These are phyloP conservation scores for Epinephelus malabaricus DNA, from an alignment of 2,797 vertebrate genomes.

Conservation along the genomic window DNA sequence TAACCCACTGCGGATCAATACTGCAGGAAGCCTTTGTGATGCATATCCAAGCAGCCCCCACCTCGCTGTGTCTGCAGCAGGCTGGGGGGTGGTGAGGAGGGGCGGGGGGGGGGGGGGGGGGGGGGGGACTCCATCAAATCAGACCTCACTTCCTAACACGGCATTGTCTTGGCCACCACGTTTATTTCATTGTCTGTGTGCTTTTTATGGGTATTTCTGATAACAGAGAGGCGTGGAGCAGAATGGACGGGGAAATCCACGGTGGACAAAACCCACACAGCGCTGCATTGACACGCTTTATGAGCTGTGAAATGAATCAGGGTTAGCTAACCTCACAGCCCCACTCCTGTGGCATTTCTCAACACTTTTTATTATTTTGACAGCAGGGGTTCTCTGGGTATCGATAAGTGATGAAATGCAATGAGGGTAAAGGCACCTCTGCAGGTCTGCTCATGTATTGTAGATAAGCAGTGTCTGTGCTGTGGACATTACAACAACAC, in stretches of 20 bases:
- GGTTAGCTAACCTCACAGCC: conserved; percentile 71
- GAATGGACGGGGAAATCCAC: conserved; percentile 54
- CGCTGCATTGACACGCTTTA: conserved; percentile 66
- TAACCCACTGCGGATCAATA: conserved; percentile 86
- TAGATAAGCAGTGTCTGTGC: conserved; percentile 46
- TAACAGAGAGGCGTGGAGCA: conserved; percentile 56
- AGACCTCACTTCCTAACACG: conserved; percentile 66
- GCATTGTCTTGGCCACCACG: conserved; percentile 67
- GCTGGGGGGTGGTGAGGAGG: conserved; percentile 41
- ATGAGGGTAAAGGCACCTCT: conserved; percentile 54
- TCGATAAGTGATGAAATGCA: conserved; percentile 73
- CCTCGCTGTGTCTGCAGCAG: conserved; percentile 65
- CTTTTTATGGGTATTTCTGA: conserved; percentile 74
- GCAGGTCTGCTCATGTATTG: conserved; percentile 47
- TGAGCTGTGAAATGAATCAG: conserved; percentile 83
- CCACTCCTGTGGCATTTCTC: conserved; percentile 59
- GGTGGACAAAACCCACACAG: conserved; percentile 62
- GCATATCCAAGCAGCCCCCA: conserved; percentile 83
- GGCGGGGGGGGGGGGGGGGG: conserved; percentile 20
- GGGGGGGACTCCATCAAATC: conserved; percentile 80
- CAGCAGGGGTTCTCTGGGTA: conserved; percentile 58
- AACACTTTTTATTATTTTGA: conserved; percentile 75
- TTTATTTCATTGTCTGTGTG: conserved; percentile 73
- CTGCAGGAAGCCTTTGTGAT: conserved; percentile 88
- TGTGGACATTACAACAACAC: conserved; percentile 23